These are phyloP conservation scores for Ormyrus labotus DNA, from an alignment of 2,888 invertebrate genomes.

Conservation along the genomic window DNA sequence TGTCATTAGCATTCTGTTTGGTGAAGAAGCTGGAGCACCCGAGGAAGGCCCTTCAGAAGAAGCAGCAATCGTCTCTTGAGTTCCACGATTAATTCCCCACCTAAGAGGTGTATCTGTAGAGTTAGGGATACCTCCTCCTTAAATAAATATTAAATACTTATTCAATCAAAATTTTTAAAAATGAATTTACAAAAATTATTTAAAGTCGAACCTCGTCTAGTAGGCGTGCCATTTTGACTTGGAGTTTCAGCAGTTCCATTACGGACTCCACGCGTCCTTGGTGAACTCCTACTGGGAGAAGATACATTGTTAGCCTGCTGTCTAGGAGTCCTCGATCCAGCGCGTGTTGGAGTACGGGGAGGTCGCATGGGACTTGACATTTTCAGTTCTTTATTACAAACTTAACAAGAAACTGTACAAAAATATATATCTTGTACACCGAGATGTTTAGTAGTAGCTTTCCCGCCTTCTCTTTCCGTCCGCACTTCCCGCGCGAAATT, in stretches of 20 bases:
- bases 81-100: slow-evolving; percentile 73
- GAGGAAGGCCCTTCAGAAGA: slow-evolving; percentile 71
- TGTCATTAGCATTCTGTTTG: slow-evolving; percentile 68
- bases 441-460: too few relatives aligned
- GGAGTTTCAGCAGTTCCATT: slow-evolving; percentile 59
- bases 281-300: slow-evolving; percentile 62
- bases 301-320: slow-evolving; percentile 56
- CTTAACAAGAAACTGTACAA: too few relatives aligned
- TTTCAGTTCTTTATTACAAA: slow-evolving; percentile 10
- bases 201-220: slow-evolving; percentile 38
- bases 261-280: slow-evolving; percentile 39
- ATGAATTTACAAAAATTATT: not conserved
- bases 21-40: slow-evolving; percentile 74
- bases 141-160: not conserved
- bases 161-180: not conserved
- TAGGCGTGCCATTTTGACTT: slow-evolving; percentile 56
- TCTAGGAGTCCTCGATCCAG: slow-evolving; percentile 59
- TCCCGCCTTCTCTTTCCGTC: too few relatives aligned
- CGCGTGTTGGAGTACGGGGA: slow-evolving; percentile 64
- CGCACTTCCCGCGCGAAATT: too few relatives aligned
- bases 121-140: slow-evolving; percentile 42
- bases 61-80: slow-evolving; percentile 70
- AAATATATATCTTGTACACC: too few relatives aligned
- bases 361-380: slow-evolving; percentile 71
- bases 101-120: slow-evolving; percentile 75